Conservation (phyloP, 2,113 vertebrate genomes). For the Thymallus thymallus region DNA sequence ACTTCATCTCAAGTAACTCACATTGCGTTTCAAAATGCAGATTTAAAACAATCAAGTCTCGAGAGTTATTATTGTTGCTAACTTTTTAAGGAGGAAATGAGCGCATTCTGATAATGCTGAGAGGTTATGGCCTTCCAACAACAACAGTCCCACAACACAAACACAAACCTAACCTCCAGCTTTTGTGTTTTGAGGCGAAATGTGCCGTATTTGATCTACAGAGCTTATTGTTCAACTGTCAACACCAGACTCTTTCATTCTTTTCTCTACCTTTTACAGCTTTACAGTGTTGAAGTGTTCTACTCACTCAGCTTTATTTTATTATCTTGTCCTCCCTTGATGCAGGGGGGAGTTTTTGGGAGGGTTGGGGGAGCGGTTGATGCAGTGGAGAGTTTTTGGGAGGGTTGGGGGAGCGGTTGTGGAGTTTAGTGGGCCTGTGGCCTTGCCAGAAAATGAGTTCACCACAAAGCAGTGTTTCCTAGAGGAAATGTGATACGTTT, state of each 20-base stretch:
- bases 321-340: conserved; percentile 23
- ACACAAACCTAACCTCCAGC: not conserved
- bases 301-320: conserved; percentile 6
- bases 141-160: not conserved
- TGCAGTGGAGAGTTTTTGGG: conserved; percentile 23
- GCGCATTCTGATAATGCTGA: not conserved
- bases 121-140: not conserved
- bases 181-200: not conserved
- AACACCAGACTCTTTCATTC: conserved; percentile 16
- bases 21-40: not conserved
- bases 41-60: not conserved
- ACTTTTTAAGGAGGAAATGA: not conserved
- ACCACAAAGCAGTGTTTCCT: conserved; percentile 39
- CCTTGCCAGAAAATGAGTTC: conserved; percentile 64
- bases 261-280: not conserved
- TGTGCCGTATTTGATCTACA: not conserved
- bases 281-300: too few relatives aligned
- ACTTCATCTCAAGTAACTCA: not conserved
- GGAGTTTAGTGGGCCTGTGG: conserved; percentile 25
- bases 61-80: not conserved
- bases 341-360: conserved; percentile 22
- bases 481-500: conserved; percentile 58
- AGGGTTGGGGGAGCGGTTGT: conserved; percentile 27
- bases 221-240: conserved; percentile 28
- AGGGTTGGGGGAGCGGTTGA: too few relatives aligned